A percentile compares a stretch with the other conserved stretches of the same genome.
These are phyloP conservation scores for Brachypodius melanocephalos DNA, from an alignment of 2,113 vertebrate species.

Conservation along the genomic window DNA sequence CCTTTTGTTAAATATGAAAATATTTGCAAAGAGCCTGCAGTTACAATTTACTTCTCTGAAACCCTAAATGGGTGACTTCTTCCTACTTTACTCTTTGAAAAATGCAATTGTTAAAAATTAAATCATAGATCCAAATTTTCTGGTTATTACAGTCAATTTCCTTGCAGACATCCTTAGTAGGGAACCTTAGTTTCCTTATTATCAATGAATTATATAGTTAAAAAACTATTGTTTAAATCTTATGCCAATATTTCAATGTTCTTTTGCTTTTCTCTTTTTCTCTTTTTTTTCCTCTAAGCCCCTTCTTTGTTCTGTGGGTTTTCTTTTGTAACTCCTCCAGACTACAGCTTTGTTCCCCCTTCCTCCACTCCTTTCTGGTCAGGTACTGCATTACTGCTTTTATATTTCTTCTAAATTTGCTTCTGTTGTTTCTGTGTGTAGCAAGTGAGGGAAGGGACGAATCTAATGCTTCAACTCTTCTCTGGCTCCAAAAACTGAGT, in stretches of 20 bases:
- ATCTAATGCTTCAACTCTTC: background rate
- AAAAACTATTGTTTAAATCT: slow-evolving; percentile 58
- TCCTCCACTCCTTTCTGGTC: slow-evolving; percentile 99
- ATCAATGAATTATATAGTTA: slow-evolving; percentile 32
- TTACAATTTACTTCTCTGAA: background rate
- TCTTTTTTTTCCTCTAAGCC: slow-evolving; percentile 83
- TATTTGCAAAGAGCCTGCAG: background rate
- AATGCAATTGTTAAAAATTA: slow-evolving; percentile 44
- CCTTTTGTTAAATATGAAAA: background rate
- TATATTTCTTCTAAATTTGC: slow-evolving; percentile 68
- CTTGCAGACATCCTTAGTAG: slow-evolving; percentile 55
- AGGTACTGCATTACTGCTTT: slow-evolving; percentile 88
- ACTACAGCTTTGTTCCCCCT: slow-evolving; percentile 97
- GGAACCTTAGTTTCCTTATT: slow-evolving; percentile 57
- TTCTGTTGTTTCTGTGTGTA: slow-evolving; percentile 66
- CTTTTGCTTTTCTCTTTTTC: slow-evolving; percentile 81
- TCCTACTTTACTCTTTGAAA: slow-evolving; percentile 19
- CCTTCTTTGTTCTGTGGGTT: slow-evolving; percentile 93
- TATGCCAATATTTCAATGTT: slow-evolving; percentile 76
- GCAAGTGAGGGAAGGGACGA: slow-evolving; percentile 62
- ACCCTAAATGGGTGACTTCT: background rate
- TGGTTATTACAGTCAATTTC: slow-evolving; percentile 49
- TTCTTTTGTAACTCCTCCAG: slow-evolving; percentile 94
- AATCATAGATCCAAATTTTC: slow-evolving; percentile 46
- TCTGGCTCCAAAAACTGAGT: background rate